phyloP scores from a whole-genome alignment of 1,140 invertebrate species.

The Xylocopa sonorina region DNA sequence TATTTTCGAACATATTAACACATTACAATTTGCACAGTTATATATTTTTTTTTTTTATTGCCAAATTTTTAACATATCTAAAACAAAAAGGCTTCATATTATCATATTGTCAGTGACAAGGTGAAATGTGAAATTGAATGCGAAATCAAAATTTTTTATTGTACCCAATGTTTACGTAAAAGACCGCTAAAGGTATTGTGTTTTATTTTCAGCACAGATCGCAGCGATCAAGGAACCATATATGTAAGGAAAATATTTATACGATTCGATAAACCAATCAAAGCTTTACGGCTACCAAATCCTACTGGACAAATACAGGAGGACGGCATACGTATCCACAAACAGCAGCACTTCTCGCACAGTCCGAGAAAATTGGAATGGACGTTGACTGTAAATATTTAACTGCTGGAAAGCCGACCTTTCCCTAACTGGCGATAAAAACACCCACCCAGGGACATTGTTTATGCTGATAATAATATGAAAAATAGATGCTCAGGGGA shows the following conservation, averaged over 20 bases:
- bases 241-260: background rate
- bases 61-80: no score
- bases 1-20: no score
- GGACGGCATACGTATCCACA: background rate
- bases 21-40: no score
- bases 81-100: no score
- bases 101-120: no score
- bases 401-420: constrained; percentile 27
- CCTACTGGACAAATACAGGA: constrained; percentile 19
- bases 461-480: background rate
- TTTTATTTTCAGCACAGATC: background rate
- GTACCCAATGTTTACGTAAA: no score
- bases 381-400: constrained; percentile 55
- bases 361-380: constrained; percentile 39
- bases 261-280: constrained; percentile 10
- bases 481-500: constrained; percentile 6
- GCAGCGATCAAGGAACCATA: background rate
- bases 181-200: background rate
- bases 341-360: background rate
- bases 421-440: constrained; percentile 9
- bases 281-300: constrained; percentile 23
- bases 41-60: no score
- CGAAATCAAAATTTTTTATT: no score
- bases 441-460: constrained; percentile 11
- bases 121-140: no score